These are phyloP conservation scores for Phocoena phocoena DNA, from an alignment of 2,113 vertebrate genomes.

Conservation along the genomic window DNA sequence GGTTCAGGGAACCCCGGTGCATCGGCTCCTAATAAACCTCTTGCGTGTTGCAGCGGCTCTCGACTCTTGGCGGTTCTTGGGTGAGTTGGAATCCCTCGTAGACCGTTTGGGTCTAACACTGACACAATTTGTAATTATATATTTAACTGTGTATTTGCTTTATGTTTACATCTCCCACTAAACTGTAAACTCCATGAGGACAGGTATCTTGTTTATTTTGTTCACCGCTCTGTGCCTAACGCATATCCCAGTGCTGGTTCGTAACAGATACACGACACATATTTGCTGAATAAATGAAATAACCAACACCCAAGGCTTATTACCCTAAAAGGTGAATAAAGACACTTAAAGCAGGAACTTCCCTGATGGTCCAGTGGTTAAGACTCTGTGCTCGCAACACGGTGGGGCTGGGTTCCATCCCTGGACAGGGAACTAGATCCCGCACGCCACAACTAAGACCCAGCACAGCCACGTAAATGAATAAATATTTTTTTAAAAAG, in stretches of 20 bases:
- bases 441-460: too few relatives aligned
- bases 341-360: background rate
- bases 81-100: too few relatives aligned
- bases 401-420: accelerated
- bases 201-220: background rate
- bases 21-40: too few relatives aligned
- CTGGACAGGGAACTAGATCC: background rate
- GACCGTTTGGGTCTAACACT: background rate
- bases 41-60: too few relatives aligned
- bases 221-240: background rate
- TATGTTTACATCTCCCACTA: background rate
- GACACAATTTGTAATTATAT: background rate
- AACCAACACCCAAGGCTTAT: background rate
- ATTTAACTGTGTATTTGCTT: background rate
- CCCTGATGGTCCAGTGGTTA: background rate
- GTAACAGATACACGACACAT: background rate
- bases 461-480: too few relatives aligned
- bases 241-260: background rate
- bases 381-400: background rate
- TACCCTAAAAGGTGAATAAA: background rate
- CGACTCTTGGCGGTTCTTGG: too few relatives aligned
- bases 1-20: too few relatives aligned
- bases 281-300: background rate
- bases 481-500: background rate
- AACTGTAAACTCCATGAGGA: background rate